phyloP scores from a whole-genome alignment of 2,797 vertebrate genomes.

The Halcyon leucocephala region DNA sequence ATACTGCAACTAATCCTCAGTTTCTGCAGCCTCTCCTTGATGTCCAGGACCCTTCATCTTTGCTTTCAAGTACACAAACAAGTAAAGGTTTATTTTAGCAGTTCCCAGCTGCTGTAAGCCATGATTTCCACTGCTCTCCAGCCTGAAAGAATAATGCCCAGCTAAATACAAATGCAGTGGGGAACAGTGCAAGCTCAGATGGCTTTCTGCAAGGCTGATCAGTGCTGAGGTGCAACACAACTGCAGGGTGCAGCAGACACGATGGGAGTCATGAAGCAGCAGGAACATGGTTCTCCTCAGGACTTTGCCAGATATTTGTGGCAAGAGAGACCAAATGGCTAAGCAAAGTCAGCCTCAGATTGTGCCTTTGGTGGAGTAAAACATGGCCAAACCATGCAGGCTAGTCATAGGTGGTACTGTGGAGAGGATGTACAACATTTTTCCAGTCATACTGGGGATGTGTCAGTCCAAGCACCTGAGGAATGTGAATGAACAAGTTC shows the following conservation, averaged over 20 bases:
- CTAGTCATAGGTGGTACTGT: not conserved
- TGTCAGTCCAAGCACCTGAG: not conserved
- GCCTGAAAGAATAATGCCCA: not conserved
- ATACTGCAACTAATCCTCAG: not conserved
- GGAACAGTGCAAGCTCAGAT: rapidly evolving
- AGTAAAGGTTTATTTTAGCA: not conserved
- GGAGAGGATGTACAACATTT: not conserved
- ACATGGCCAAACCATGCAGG: not conserved
- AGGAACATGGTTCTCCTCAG: not conserved
- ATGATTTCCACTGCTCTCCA: not conserved
- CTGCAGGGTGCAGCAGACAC: not conserved
- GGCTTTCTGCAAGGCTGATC: not conserved
- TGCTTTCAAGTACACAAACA: not conserved
- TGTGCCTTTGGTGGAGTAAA: not conserved
- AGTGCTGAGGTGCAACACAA: not conserved
- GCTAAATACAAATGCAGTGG: not conserved
- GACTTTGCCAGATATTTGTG: not conserved
- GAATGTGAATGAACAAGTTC: not conserved
- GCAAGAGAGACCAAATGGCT: not conserved
- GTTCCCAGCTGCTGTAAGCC: not conserved
- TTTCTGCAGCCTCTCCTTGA: not conserved
- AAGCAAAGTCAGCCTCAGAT: not conserved
- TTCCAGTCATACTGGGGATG: not conserved
- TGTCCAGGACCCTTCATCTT: not conserved
- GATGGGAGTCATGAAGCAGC: not conserved